phyloP scores from a whole-genome alignment of 2,888 invertebrate genomes.

The Chrysolina haemoptera region DNA sequence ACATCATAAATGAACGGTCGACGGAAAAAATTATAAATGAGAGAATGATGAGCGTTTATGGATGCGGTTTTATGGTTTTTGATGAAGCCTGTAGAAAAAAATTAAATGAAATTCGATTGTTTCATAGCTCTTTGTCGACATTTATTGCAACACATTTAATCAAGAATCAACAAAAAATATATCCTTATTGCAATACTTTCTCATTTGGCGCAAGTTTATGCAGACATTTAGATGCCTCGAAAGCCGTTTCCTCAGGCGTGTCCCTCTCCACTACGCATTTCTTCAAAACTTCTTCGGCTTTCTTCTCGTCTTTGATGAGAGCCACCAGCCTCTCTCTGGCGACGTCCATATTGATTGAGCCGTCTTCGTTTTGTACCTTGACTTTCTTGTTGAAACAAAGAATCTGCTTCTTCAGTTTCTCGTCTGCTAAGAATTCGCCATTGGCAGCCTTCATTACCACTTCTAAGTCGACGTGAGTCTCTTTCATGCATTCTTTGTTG shows the following conservation, averaged over 20 bases:
- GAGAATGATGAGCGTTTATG: no score
- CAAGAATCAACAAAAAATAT: neutral
- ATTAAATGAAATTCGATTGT: neutral
- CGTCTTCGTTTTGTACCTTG: constrained; percentile 68
- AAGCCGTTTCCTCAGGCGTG: constrained; percentile 67
- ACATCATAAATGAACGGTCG: no score
- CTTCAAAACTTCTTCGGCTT: constrained; percentile 57
- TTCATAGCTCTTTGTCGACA: neutral
- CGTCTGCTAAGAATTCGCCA: constrained; percentile 71
- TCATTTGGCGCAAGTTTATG: constrained; percentile 51
- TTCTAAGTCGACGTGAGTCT: constrained; percentile 63
- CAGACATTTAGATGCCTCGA: constrained; percentile 71
- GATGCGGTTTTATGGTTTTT: no score
- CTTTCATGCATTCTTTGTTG: constrained; percentile 57
- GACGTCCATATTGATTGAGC: constrained; percentile 61
- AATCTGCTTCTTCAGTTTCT: constrained; percentile 69
- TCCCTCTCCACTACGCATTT: constrained; percentile 49
- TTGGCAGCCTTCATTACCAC: constrained; percentile 66
- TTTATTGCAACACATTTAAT: neutral
- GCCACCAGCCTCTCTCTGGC: constrained; percentile 69
- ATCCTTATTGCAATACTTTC: neutral
- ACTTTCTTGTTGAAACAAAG: constrained; percentile 71
- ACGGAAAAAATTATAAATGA: no score
- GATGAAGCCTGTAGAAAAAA: no score
- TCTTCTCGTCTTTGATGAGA: constrained; percentile 66